A percentile compares a stretch with the other conserved stretches of the same genome.
These are phyloP conservation scores for Pseudopleuronectes americanus DNA, from an alignment of 2,797 vertebrate genomes.

Conservation along the genomic window DNA sequence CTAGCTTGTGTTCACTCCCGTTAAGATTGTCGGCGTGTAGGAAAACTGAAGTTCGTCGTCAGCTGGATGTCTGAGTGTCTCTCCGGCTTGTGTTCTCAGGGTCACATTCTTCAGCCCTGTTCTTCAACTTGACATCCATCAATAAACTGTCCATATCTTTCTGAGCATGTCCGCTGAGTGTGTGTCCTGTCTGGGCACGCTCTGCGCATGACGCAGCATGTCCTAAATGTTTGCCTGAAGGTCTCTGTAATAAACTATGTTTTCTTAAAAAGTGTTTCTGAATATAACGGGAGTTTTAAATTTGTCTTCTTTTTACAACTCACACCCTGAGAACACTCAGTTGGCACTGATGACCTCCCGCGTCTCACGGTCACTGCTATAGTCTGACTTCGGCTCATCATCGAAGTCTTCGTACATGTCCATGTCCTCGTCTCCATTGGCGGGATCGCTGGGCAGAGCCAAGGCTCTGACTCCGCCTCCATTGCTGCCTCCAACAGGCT, in stretches of 20 bases:
- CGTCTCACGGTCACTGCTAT: constrained; percentile 97
- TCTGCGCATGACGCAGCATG: constrained; percentile 37
- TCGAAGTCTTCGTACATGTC: constrained; percentile 99
- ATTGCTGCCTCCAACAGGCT: constrained; percentile 77
- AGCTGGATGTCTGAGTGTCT: constrained; percentile 37
- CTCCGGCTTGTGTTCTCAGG: constrained; percentile 26
- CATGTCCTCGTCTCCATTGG: constrained; percentile 95
- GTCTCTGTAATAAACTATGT: constrained; percentile 64
- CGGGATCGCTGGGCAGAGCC: constrained; percentile 84
- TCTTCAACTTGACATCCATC: constrained; percentile 79
- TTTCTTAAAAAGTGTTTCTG: constrained; percentile 57
- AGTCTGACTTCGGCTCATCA: constrained; percentile 98
- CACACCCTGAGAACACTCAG: constrained; percentile 83
- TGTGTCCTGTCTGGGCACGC: constrained; percentile 37
- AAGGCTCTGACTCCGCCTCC: constrained; percentile 50
- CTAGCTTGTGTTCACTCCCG: constrained; percentile 32
- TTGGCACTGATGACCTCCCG: constrained; percentile 94
- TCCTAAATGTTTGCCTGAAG: constrained; percentile 56
- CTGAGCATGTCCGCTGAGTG: constrained; percentile 41
- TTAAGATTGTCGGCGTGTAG: constrained; percentile 70
- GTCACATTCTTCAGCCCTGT: constrained; percentile 28
- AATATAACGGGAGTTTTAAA: constrained; percentile 51
- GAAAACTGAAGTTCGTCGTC: constrained; percentile 51
- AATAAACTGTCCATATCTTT: constrained; percentile 14
- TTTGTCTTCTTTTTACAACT: constrained; percentile 45